Conservation (phyloP, 1,140 invertebrate genomes). For the Philaenus spumarius region DNA sequence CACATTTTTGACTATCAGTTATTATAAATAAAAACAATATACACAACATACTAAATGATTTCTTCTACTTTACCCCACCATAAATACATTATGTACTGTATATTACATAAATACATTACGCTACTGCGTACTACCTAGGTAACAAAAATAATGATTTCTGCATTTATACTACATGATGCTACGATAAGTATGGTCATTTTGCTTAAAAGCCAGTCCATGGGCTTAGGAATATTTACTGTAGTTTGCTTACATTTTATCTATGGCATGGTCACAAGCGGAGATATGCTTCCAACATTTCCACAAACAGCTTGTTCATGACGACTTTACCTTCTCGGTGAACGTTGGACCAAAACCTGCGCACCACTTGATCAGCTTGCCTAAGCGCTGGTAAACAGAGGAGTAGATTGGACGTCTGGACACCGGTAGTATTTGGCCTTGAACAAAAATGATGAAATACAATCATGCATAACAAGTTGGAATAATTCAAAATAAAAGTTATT, state of each 20-base stretch:
- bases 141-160: constrained; percentile 14
- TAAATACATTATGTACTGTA: constrained; percentile 16
- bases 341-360: constrained; percentile 83
- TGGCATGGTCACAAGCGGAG: constrained; percentile 35
- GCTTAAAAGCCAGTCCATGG: too few relatives aligned
- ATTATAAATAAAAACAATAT: constrained; percentile 12
- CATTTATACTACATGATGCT: constrained; percentile 7
- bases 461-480: too few relatives aligned
- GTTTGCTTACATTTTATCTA: too few relatives aligned
- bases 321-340: constrained; percentile 83
- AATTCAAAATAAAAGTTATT: too few relatives aligned
- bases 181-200: background rate
- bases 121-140: constrained; percentile 5
- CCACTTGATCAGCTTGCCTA: constrained; percentile 79
- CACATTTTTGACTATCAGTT: constrained; percentile 7
- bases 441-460: constrained; percentile 19
- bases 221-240: too few relatives aligned
- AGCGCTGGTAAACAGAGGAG: constrained; percentile 83
- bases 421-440: constrained; percentile 56
- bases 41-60: constrained; percentile 12
- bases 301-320: constrained; percentile 93
- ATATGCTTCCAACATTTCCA: constrained; percentile 90
- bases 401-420: constrained; percentile 72
- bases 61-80: constrained; percentile 9
- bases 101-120: constrained; percentile 17